phyloP scores from a whole-genome alignment of 2,113 vertebrate genomes.

The Hyperopisus bebe region DNA sequence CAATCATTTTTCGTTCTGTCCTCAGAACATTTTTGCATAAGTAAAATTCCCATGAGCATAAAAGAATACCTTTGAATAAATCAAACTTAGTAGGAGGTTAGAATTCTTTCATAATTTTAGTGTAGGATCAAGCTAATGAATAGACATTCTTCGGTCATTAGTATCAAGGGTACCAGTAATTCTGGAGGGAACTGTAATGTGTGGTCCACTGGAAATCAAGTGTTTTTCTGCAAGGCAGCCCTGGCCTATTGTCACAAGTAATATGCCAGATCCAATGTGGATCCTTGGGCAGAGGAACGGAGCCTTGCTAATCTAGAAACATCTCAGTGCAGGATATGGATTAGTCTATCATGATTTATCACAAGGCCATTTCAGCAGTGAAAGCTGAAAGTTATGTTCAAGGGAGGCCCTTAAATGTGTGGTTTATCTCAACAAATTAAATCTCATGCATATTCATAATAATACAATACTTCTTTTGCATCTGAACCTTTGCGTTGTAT shows the following conservation, averaged over 20 bases:
- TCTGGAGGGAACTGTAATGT: background rate
- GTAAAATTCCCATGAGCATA: too few relatives aligned
- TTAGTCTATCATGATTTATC: background rate
- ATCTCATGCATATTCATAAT: background rate
- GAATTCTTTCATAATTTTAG: background rate
- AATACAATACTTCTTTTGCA: background rate
- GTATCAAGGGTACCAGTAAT: background rate
- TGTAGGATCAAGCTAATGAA: background rate
- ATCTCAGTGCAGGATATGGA: background rate
- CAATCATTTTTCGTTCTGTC: too few relatives aligned
- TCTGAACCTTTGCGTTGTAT: background rate
- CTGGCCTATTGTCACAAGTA: background rate
- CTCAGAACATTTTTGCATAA: too few relatives aligned
- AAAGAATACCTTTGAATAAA: background rate
- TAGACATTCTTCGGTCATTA: background rate
- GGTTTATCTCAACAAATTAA: background rate
- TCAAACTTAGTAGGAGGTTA: background rate
- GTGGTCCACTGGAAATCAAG: background rate
- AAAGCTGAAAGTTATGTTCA: background rate
- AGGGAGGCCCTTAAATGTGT: background rate
- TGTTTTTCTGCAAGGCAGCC: background rate
- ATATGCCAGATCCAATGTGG: background rate
- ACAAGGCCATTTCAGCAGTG: background rate
- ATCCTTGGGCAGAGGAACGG: background rate
- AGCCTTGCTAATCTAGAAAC: background rate